Conservation (phyloP, 2,797 vertebrate genomes). For the Hydrolagus colliei region DNA sequence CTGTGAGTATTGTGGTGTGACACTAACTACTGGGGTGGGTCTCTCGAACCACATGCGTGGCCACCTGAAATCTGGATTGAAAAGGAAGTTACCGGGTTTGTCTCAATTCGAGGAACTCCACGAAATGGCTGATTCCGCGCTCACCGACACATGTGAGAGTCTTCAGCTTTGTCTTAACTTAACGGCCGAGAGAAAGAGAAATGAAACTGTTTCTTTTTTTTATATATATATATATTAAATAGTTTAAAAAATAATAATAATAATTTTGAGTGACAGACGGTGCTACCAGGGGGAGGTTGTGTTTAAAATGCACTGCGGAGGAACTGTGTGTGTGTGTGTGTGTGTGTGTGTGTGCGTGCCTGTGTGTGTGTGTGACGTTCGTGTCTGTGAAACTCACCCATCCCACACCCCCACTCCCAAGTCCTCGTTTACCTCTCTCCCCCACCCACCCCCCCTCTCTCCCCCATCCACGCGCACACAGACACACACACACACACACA, state of each 20-base stretch:
- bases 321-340: not conserved
- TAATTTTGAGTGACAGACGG: not conserved
- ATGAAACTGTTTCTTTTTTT: too few relatives aligned
- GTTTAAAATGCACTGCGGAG: conserved; percentile 21
- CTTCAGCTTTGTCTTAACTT: conserved; percentile 30
- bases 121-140: conserved; percentile 26
- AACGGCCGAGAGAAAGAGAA: not conserved
- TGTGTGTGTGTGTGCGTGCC: too few relatives aligned
- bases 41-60: conserved; percentile 31
- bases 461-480: too few relatives aligned
- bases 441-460: too few relatives aligned
- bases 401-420: too few relatives aligned
- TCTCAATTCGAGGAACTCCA: conserved; percentile 30
- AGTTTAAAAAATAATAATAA: too few relatives aligned
- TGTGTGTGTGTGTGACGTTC: conserved; percentile 16
- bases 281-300: conserved; percentile 11
- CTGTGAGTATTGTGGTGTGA: conserved; percentile 31
- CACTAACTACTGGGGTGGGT: conserved; percentile 30
- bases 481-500: too few relatives aligned
- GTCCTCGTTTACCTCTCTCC: too few relatives aligned
- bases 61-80: conserved; percentile 31
- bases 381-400: not conserved
- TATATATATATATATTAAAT: too few relatives aligned
- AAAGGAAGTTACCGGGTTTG: conserved; percentile 31
- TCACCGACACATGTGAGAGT: conserved; percentile 31